Percentiles rank a stretch among this genome's conserved stretches.
Conservation (phyloP, 2,888 invertebrate species). For the Quadroppia sp. region DNA sequence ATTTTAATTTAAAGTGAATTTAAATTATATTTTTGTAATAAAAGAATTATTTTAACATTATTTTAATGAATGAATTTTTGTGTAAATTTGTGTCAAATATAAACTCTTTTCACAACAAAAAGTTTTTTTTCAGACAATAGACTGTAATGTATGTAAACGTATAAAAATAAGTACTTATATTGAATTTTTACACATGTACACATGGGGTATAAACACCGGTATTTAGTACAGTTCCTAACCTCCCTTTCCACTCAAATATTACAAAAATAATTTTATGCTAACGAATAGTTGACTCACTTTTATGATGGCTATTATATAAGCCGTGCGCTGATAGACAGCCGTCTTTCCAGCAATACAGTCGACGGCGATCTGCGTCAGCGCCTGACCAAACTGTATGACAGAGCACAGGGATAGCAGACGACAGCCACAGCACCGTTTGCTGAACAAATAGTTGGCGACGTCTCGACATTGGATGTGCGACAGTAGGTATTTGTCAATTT, state of each 20-base stretch:
- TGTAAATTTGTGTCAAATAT: too few species aligned
- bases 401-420: neutral
- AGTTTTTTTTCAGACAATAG: too few species aligned
- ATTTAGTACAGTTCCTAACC: neutral
- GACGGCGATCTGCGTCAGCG: neutral
- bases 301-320: constrained; percentile 9
- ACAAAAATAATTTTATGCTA: neutral
- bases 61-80: neutral
- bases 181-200: too few species aligned
- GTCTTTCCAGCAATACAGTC: neutral
- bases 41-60: too few species aligned
- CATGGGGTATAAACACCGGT: too few species aligned
- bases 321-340: neutral
- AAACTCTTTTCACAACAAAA: too few species aligned
- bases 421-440: neutral
- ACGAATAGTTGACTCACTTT: too few species aligned
- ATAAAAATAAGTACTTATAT: too few species aligned
- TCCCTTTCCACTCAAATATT: neutral
- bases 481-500: neutral
- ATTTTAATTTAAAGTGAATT: neutral
- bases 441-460: neutral
- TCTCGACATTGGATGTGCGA: neutral
- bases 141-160: too few species aligned
- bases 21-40: too few species aligned
- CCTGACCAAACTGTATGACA: neutral